Base-by-base conservation (phyloP, 2,888 invertebrate species). In the Andrena marginata region DNA sequence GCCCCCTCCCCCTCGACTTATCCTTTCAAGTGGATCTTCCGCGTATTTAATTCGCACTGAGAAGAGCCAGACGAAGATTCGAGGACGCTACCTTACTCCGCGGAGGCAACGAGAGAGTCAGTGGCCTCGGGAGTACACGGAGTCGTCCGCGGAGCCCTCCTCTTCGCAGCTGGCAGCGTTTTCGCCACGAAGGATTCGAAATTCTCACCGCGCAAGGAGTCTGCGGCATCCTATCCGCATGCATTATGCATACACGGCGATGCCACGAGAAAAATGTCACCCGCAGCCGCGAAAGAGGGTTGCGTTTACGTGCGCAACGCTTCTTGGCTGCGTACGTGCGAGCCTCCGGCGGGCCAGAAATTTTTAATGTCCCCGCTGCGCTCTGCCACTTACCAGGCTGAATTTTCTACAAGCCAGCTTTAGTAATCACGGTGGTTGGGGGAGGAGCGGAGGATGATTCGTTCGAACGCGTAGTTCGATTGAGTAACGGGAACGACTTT, bases 161-260 rank as follows among this genome's bases (percentile, higher is more conserved):
- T 59, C n/a, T n/a, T n/a, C n/a, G n/a, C n/a, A n/a, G n/a, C n/a
- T n/a, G n/a, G n/a, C n/a, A n/a, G n/a, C 83, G 83, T 87, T 83
- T 80, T 83, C 80, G 76, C 80, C 69, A 59, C 80, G 77, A 78
- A 80, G 78, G 87, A 87, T 88, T 91, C 90, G 77, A 86, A 90
- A 92, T 92, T 92, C 91, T 85, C 87, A 79, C 74, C 89, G 87
- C 86, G 86, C 77, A 83, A 85, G 82, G 85, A 81, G 79, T 80
- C 85, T 78, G 87, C 85, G 68, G 82, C 68, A 73, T 79, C 70
- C 60, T 42, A 60, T 62, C 67, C 54, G 76, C 84, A 91, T 90
- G 89, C 90, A 90, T 91, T 84, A 90, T 90, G 90, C 89, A 91
- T 90, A 81, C 81, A 83, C 85, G 35, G 71, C 71, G 81, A 75